Percentiles rank a stretch among this genome's conserved stretches.
Evolutionary conservation across 2,113 vertebrate species (phyloP).

Genomic region (Pleuronectes platessa): DNA sequence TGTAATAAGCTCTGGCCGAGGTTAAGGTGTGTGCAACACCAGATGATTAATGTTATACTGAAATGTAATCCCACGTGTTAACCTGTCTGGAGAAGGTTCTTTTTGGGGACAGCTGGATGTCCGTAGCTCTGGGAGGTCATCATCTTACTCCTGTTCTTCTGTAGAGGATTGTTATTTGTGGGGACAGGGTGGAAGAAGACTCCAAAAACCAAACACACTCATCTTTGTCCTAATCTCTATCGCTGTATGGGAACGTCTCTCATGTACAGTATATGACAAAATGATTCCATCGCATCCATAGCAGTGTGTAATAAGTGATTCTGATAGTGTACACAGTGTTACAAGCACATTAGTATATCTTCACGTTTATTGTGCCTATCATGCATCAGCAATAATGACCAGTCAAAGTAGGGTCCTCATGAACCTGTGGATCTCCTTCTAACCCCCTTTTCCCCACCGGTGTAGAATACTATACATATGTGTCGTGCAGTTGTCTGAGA

Average conservation of each 20-base stretch:
- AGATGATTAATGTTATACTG: conserved; percentile 19
- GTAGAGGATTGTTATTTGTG: conserved; percentile 45
- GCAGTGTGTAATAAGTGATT: conserved; percentile 47
- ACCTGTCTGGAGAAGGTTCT: conserved; percentile 14
- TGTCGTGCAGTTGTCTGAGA: conserved; percentile 61
- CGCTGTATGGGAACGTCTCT: conserved; percentile 18
- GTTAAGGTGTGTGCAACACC: conserved; percentile 58
- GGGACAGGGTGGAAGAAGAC: conserved; percentile 59
- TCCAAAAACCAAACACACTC: conserved; percentile 11
- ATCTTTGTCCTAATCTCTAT: conserved; percentile 12
- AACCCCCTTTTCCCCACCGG: conserved; percentile 37
- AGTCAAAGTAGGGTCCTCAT: conserved; percentile 40
- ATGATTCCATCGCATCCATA: conserved; percentile 24
- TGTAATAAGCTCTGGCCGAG: conserved; percentile 31
- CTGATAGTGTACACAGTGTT: conserved; percentile 57
- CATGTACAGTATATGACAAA: conserved; percentile 21
- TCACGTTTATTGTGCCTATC: conserved; percentile 58
- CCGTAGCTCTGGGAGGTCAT: background rate
- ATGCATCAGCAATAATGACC: conserved; percentile 72
- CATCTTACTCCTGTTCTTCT: conserved; percentile 26
- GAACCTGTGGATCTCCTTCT: conserved; percentile 63
- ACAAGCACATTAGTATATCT: conserved; percentile 50
- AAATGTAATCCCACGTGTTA: conserved; percentile 20
- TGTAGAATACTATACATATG: conserved; percentile 73
- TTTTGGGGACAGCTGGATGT: conserved; percentile 22